These are phyloP conservation scores for Phoxinus dragarum DNA, from an alignment of 2,797 vertebrate genomes.

Conservation along the genomic window DNA sequence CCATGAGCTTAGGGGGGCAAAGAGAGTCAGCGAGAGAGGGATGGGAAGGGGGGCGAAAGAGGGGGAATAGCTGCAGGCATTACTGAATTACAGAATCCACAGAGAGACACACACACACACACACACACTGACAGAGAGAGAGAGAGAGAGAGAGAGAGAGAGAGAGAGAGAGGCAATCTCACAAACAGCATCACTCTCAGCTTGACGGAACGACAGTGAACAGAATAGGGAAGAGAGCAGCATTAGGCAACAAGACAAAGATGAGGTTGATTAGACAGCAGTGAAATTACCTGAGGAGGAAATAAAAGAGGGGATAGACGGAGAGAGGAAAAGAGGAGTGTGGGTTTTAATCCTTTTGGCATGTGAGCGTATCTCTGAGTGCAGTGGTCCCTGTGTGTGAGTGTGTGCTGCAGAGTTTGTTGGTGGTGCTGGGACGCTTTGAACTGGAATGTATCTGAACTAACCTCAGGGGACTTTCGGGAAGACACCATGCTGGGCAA, in stretches of 20 bases:
- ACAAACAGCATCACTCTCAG: constrained; percentile 52
- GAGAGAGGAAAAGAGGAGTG: constrained; percentile 43
- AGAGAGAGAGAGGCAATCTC: constrained; percentile 33
- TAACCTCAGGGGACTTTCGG: constrained; percentile 51
- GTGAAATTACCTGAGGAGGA: constrained; percentile 22
- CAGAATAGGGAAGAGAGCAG: constrained; percentile 24
- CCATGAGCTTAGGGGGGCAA: constrained; percentile 15
- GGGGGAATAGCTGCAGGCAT: constrained; percentile 59
- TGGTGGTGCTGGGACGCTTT: constrained; percentile 49
- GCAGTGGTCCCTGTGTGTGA: constrained; percentile 51
- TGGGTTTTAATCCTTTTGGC: constrained; percentile 57
- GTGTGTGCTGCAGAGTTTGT: constrained; percentile 65
- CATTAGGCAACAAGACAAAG: constrained; percentile 35
- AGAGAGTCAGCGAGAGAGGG: not conserved
- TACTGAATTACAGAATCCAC: constrained; percentile 56
- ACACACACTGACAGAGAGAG: constrained; percentile 16
- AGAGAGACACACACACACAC: not conserved
- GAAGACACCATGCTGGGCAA: constrained; percentile 88
- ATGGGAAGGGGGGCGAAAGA: not conserved
- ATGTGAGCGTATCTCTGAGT: constrained; percentile 54
- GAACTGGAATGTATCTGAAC: constrained; percentile 65
- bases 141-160: constrained; percentile 28
- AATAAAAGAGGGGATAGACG: constrained; percentile 35
- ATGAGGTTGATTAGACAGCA: constrained; percentile 51
- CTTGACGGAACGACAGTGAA: constrained; percentile 19